Evolutionary conservation across 1,140 invertebrate species (phyloP).

Genomic region (Ceratina calcarata): DNA sequence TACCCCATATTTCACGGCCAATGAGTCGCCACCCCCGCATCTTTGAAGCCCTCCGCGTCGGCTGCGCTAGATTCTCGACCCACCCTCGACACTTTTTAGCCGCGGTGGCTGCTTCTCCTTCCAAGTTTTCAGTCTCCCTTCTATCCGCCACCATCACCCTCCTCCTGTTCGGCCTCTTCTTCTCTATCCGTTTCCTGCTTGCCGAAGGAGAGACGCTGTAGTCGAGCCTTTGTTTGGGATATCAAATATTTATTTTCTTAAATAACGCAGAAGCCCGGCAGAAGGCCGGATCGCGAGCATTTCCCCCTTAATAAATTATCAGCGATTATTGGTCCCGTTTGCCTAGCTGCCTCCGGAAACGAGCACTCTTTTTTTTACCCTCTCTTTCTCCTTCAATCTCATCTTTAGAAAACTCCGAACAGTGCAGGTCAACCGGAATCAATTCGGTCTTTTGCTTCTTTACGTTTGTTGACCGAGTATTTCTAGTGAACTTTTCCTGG

Average conservation of each 20-base stretch:
- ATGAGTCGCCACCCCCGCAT: conserved; percentile 74
- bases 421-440: too few species aligned
- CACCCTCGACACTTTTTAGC: conserved; percentile 69
- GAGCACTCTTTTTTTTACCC: neutral
- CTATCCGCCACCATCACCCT: too few species aligned
- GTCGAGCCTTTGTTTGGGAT: conserved; percentile 64
- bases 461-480: too few species aligned
- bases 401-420: too few species aligned
- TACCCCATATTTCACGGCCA: conserved; percentile 79
- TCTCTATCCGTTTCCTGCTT: conserved; percentile 12
- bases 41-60: conserved; percentile 51
- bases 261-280: conserved; percentile 56
- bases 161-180: conserved; percentile 33
- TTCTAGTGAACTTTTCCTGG: too few species aligned
- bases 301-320: conserved; percentile 69
- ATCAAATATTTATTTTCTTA: conserved; percentile 72
- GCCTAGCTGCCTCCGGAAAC: conserved; percentile 23
- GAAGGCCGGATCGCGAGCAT: conserved; percentile 48
- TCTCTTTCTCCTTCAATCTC: neutral
- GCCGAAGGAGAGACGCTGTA: conserved; percentile 21
- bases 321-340: conserved; percentile 66
- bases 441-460: too few species aligned
- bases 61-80: conserved; percentile 59
- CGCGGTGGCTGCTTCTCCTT: conserved; percentile 47
- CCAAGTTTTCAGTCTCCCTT: conserved; percentile 16